A percentile compares a stretch with the other conserved stretches of the same genome.
These are phyloP conservation scores for Pangasius sanitwongsei DNA, from an alignment of 2,797 vertebrate species.

Conservation along the genomic window DNA sequence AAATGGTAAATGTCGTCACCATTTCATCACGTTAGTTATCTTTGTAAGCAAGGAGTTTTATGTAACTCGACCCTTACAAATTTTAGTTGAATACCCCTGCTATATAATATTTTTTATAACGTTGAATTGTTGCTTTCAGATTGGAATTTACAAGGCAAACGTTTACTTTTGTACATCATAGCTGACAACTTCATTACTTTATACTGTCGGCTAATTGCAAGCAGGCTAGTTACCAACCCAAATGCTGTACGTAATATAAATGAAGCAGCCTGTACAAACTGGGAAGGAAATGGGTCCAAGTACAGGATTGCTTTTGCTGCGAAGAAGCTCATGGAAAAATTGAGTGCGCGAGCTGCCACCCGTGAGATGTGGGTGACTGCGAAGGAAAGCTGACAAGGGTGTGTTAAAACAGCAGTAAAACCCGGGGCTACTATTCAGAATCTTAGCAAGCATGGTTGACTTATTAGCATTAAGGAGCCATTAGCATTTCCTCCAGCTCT, in stretches of 20 bases:
- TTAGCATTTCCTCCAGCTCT: constrained; percentile 8
- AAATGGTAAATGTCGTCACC: background rate
- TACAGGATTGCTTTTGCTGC: background rate
- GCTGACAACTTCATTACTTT: background rate
- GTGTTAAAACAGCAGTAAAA: constrained; percentile 9
- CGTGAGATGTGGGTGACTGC: background rate
- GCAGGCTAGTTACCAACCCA: background rate
- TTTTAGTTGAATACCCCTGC: background rate
- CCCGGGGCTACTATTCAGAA: background rate
- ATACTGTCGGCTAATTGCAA: background rate
- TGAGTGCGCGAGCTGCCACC: background rate
- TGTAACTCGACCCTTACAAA: background rate
- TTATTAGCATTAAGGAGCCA: background rate
- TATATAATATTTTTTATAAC: background rate
- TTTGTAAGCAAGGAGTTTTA: background rate
- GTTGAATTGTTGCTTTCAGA: background rate
- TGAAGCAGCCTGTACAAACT: background rate
- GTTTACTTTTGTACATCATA: background rate
- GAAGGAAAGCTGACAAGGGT: background rate
- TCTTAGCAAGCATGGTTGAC: background rate
- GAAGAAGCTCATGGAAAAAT: background rate
- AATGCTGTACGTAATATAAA: background rate
- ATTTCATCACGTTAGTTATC: background rate
- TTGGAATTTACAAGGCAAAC: background rate
- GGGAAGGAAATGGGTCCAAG: background rate